Conservation (phyloP, 2,888 invertebrate species). For the Agrypnus murinus region DNA sequence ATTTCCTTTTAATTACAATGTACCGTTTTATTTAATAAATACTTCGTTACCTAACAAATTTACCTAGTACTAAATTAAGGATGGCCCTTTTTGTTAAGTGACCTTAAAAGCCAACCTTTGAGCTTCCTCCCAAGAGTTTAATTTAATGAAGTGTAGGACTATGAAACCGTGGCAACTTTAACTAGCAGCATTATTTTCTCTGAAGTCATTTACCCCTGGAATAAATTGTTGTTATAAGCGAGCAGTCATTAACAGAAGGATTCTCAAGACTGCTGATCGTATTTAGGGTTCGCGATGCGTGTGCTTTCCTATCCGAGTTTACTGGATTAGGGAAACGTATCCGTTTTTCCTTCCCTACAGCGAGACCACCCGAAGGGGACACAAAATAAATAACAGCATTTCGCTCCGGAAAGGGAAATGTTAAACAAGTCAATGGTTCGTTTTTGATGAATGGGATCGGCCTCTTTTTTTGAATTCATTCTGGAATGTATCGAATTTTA, state of each 20-base stretch:
- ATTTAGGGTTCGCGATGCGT: slow-evolving; percentile 3
- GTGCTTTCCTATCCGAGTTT: slow-evolving; percentile 12
- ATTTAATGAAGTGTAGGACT: slow-evolving; percentile 29
- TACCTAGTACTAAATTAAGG: neutral
- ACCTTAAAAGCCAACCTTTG: slow-evolving; percentile 19
- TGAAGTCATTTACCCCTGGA: neutral
- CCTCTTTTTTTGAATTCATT: neutral
- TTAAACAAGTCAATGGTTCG: slow-evolving; percentile 28
- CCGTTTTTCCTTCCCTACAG: neutral
- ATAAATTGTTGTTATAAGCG: slow-evolving; percentile 24
- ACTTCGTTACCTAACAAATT: neutral
- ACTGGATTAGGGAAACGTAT: slow-evolving; percentile 16
- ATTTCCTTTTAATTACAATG: neutral
- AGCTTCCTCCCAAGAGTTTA: slow-evolving; percentile 19
- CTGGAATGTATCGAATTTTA: too few relatives aligned
- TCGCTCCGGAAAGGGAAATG: slow-evolving; percentile 5
- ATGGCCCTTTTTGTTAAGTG: slow-evolving; percentile 14
- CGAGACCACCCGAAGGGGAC: slow-evolving; percentile 13
- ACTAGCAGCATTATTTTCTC: slow-evolving; percentile 28
- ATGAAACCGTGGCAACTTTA: slow-evolving; percentile 17
- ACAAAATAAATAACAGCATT: slow-evolving; percentile 20
- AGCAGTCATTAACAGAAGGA: slow-evolving; percentile 26
- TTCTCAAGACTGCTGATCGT: slow-evolving; percentile 18
- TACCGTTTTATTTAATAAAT: neutral
- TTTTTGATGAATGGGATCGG: neutral